Percentiles rank a stretch among this genome's conserved stretches.
phyloP scores from a whole-genome alignment of 1,140 invertebrate genomes.

The Euwallacea fornicatus region DNA sequence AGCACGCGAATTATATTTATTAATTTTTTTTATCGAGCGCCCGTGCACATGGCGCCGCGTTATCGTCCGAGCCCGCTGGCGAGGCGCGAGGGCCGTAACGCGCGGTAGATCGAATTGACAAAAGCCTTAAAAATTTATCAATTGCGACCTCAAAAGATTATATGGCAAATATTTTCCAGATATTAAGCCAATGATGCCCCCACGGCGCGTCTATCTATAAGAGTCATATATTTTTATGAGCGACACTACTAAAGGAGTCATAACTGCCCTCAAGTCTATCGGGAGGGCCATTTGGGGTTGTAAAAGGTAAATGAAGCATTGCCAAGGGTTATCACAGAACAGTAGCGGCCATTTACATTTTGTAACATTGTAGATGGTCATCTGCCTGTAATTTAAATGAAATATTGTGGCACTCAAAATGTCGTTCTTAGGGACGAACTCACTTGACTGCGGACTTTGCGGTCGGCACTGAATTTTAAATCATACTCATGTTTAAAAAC shows the following conservation, averaged over 20 bases:
- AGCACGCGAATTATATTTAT: too few species aligned
- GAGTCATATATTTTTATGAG: conserved; percentile 37
- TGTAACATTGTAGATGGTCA: conserved; percentile 51
- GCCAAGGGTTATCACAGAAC: conserved; percentile 46
- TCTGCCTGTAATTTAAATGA: conserved; percentile 49
- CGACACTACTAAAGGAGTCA: conserved; percentile 21
- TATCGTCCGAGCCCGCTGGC: too few species aligned
- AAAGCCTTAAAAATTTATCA: neutral
- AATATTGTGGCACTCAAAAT: conserved; percentile 42
- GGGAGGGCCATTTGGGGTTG: conserved; percentile 39
- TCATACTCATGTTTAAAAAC: conserved; percentile 39
- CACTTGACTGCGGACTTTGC: conserved; percentile 32
- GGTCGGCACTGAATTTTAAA: conserved; percentile 30
- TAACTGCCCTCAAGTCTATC: conserved; percentile 24
- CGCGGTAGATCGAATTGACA: neutral
- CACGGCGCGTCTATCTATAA: conserved; percentile 17
- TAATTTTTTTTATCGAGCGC: too few species aligned
- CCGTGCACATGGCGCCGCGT: too few species aligned
- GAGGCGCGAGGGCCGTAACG: too few species aligned
- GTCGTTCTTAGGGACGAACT: conserved; percentile 37
- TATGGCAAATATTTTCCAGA: conserved; percentile 39
- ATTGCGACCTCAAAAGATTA: neutral
- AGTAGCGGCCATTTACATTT: conserved; percentile 49
- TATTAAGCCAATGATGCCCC: conserved; percentile 41
- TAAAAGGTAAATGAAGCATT: conserved; percentile 51